phyloP scores from a whole-genome alignment of 2,888 invertebrate species.

The Acholoe squamosa region DNA sequence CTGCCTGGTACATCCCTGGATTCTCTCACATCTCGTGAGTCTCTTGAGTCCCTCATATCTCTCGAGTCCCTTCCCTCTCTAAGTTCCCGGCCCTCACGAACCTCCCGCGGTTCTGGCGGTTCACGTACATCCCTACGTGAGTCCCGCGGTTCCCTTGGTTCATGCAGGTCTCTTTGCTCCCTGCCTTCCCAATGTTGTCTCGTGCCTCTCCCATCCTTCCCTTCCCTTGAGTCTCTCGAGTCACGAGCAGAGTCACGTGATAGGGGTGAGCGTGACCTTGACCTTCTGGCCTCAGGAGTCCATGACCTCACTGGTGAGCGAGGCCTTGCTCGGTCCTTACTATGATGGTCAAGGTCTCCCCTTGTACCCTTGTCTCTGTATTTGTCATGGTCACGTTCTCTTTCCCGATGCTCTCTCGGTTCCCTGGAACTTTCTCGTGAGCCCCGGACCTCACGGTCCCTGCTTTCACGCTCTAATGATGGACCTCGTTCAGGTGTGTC shows the following conservation, averaged over 20 bases:
- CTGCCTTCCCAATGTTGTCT: slow-evolving; percentile 49
- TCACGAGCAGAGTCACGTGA: slow-evolving; percentile 44
- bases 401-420: slow-evolving; percentile 62
- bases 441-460: slow-evolving; percentile 40
- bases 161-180: slow-evolving; percentile 19
- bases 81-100: neutral
- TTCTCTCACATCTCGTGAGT: neutral
- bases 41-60: neutral
- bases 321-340: slow-evolving; percentile 59
- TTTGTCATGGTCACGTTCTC: slow-evolving; percentile 57
- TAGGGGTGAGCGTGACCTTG: slow-evolving; percentile 68
- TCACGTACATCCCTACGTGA: neutral
- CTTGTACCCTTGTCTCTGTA: slow-evolving; percentile 59
- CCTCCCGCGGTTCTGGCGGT: slow-evolving; percentile 31
- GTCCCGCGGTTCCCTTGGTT: slow-evolving; percentile 38
- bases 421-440: slow-evolving; percentile 34
- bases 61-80: slow-evolving; percentile 35
- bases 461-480: slow-evolving; percentile 6
- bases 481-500: neutral
- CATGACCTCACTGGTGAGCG: slow-evolving; percentile 66
- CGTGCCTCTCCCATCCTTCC: slow-evolving; percentile 3
- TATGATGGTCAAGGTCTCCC: slow-evolving; percentile 41
- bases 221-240: slow-evolving; percentile 19
- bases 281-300: slow-evolving; percentile 68
- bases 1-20: neutral